Percentiles rank a stretch among this genome's conserved stretches.
Evolutionary conservation across 2,888 invertebrate genomes (phyloP).

Genomic region (Craniophora ligustri): DNA sequence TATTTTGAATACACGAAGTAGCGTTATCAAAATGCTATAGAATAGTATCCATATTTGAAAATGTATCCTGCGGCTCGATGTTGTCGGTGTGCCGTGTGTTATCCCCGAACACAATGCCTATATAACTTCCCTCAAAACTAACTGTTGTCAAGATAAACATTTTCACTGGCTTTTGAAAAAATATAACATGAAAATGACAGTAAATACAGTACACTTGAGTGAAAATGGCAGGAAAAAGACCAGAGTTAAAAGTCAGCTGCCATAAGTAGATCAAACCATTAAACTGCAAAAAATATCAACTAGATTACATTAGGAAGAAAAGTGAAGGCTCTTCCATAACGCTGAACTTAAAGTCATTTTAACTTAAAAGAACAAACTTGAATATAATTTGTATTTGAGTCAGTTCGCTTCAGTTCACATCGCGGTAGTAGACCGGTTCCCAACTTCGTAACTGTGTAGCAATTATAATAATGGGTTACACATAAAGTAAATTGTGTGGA

Average conservation of each 20-base stretch:
- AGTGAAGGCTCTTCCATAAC: slow-evolving; percentile 47
- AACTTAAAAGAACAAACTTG: slow-evolving; percentile 63
- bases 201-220: slow-evolving; percentile 3
- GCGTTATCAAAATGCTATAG: slow-evolving; percentile 44
- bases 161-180: background rate
- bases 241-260: slow-evolving; percentile 2
- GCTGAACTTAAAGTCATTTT: slow-evolving; percentile 53
- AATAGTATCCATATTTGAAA: slow-evolving; percentile 29
- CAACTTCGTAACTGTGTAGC: slow-evolving; percentile 75
- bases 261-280: slow-evolving; percentile 34
- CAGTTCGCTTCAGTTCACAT: slow-evolving; percentile 67
- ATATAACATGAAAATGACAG: slow-evolving; percentile 1
- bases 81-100: slow-evolving; percentile 11
- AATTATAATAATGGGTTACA: slow-evolving; percentile 83
- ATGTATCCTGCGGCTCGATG: slow-evolving; percentile 24
- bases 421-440: slow-evolving; percentile 59
- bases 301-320: slow-evolving; percentile 48
- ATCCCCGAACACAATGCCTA: slow-evolving; percentile 12
- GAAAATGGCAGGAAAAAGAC: background rate
- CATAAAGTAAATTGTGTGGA: slow-evolving; percentile 81
- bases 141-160: slow-evolving; percentile 29
- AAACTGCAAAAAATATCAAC: slow-evolving; percentile 31
- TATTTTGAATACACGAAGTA: slow-evolving; percentile 34
- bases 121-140: slow-evolving; percentile 19
- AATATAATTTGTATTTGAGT: slow-evolving; percentile 65